Evolutionary conservation across 1,140 invertebrate species (phyloP), one percentile per base, ranked within the genome.

Genomic region (Bombus soroeensis): DNA sequence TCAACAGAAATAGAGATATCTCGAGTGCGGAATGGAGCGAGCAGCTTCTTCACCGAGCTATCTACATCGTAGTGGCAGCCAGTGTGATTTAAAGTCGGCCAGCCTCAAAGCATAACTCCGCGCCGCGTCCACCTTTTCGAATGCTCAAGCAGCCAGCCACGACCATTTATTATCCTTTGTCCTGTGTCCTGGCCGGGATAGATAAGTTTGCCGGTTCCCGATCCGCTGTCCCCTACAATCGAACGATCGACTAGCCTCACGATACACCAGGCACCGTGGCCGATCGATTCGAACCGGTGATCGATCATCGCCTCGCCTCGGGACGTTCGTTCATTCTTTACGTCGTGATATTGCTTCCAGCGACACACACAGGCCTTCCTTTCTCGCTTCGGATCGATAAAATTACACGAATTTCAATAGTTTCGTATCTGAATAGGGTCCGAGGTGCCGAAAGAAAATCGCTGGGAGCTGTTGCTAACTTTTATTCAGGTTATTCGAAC

Each of bases 81-180:
- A 71, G 59, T 86, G 88, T 90, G 89, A 90, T 90, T 90, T 89
- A 90, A 90, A 89, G 86, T 88, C 83, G 77, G 64, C 81, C 64
- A 39, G 76, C 57, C 64, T 84, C 72, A 78, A 85, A 87, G 85
- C 86, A 34, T 71, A 78, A 81, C 81, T 73, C 72, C 70, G 43
- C 39, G 59, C 59, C 28, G 34, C 75, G 80, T 71, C 71, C 80
- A 83, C 87, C 88, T 87, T 89, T 87, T 87, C 88, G 82, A 89
- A 89, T 90, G 76, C 86, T 88, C 86, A 70, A 74, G 89, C 68
- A 87, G 86, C 83, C 43, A 15, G 59, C 15, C 86, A 37, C 62
- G 68, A 68, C 83, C 86, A 90, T 90, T 90, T 90, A 90, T 90
- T 90, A 90, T 90, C 88, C 89, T 90, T 90, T 90, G 89, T 90